Conservation (phyloP, 2,888 invertebrate species). For the Lomographa bimaculata region DNA sequence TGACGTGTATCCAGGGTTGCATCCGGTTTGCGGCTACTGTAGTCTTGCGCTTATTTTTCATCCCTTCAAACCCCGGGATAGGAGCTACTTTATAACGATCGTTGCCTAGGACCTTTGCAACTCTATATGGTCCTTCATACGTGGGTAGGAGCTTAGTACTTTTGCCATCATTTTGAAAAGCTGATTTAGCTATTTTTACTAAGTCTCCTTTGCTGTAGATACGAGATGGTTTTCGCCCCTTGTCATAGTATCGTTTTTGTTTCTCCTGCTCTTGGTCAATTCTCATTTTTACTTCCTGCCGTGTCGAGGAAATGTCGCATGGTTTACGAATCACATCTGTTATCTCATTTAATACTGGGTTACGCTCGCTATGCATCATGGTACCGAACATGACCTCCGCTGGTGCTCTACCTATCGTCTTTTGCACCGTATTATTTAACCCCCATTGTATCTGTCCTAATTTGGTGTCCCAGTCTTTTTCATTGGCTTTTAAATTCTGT, state of each 20-base stretch:
- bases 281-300: constrained; percentile 11
- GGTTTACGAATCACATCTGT: neutral
- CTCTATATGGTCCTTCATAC: constrained; percentile 28
- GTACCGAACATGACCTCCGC: constrained; percentile 6
- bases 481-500: neutral
- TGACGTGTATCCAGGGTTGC: constrained; percentile 5
- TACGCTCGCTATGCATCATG: constrained; percentile 4
- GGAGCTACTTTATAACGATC: constrained; percentile 23
- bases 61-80: neutral
- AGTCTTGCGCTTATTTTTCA: neutral
- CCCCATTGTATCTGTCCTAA: constrained; percentile 16
- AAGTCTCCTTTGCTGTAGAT: constrained; percentile 29
- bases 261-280: constrained; percentile 20
- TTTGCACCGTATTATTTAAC: constrained; percentile 5
- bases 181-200: constrained; percentile 29
- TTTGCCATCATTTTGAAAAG: constrained; percentile 31
- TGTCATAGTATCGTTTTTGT: constrained; percentile 30
- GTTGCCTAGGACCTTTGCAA: constrained; percentile 23
- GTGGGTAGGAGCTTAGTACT: constrained; percentile 31
- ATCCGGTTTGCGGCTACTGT: neutral
- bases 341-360: constrained; percentile 5
- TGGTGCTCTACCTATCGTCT: neutral
- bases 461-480: constrained; percentile 8
- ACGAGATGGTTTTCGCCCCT: constrained; percentile 20
- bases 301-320: constrained; percentile 22